Base-by-base conservation (phyloP, 2,888 invertebrate genomes). In the Neoitamus cyanurus region DNA sequence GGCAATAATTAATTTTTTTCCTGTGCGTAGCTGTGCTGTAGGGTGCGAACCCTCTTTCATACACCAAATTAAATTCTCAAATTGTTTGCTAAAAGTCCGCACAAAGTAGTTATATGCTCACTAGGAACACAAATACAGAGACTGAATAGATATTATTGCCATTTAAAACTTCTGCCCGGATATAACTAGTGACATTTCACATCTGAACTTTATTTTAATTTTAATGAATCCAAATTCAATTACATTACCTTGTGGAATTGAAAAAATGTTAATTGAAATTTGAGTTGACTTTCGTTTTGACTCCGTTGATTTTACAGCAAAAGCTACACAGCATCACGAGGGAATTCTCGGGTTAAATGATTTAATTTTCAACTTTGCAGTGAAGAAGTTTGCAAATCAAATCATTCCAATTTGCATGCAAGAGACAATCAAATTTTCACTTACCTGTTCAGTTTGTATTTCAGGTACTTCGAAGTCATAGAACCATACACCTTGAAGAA, bases 401-500 rank as follows among this genome's bases (percentile, higher is more conserved):
- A 77, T 77, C 42, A 77, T 28, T 25, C 28, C 42, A 31, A 28
- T 80, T 80, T 80, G 80, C 80, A 80, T 80, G 30, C 34, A 48
- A 34, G 68, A 36, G 80, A 80, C 58, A 80, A 80, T 58, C 58
- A 25, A 80, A 36, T 80, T 80, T 80, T 70, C 48, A 83, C 83
- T 83, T 83, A 83, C 83, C 83, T 75, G 72, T 48, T 83, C 73
- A 36, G 73, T 68, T 42, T 20, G 42, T 30, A 25, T 37, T 42
- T 11, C 34, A 13, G 83, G 70, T 7, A 34, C 36, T n/a, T 70
- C 37, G 36, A 86, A 85, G 4, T 83, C 83, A 58, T 86, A 83
- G 72, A 86, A 85, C 86, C 86, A 86, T 25, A 86, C 86, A 58
- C 86, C 85, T 58, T 70, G 25, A 58, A 9, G 6, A 42, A 13